Percentiles rank a stretch among this genome's conserved stretches.
These are phyloP conservation scores for Dreissena rostriformis DNA, from an alignment of 1,140 invertebrate species.

Conservation along the genomic window DNA sequence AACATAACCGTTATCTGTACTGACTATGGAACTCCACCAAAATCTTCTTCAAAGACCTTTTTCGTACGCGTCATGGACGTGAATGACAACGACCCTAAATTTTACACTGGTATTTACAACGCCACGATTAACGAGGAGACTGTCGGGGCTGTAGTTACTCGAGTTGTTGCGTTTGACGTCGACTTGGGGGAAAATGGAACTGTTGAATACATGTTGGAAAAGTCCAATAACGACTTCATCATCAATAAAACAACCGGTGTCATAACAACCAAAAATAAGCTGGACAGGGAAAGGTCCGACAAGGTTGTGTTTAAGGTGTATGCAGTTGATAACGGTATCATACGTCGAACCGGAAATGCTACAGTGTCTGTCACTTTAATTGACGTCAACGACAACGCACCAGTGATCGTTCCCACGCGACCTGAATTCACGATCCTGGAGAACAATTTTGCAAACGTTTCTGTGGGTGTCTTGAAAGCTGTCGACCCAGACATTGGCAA, in stretches of 20 bases:
- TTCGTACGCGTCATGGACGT: constrained; percentile 47
- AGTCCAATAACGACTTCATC: constrained; percentile 1
- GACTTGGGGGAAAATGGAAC: constrained; percentile 94
- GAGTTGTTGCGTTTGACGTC: constrained; percentile 96
- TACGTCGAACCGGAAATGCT: constrained; percentile 78
- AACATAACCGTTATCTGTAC: constrained; percentile 43
- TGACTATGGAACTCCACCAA: constrained; percentile 35
- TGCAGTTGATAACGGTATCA: constrained; percentile 83
- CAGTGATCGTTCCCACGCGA: constrained; percentile 59
- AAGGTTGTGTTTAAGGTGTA: constrained; percentile 49
- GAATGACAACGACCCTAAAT: constrained; percentile 53
- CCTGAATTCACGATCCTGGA: constrained; percentile 66
- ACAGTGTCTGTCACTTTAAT: constrained; percentile 83
- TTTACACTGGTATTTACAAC: constrained; percentile 33
- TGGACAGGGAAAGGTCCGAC: constrained; percentile 59
- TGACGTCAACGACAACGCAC: constrained; percentile 84
- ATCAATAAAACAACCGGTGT: constrained; percentile 53
- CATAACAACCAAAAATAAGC: constrained; percentile 40
- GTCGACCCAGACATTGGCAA: constrained; percentile 94
- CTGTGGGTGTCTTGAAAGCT: constrained; percentile 91
- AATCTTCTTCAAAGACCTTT: constrained; percentile 36
- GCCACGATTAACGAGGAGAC: constrained; percentile 43
- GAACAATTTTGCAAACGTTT: constrained; percentile 80
- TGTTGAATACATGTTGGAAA: constrained; percentile 38
- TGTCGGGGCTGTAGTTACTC: constrained; percentile 92